phyloP scores from a whole-genome alignment of 1,140 invertebrate species.

The Apis mellifera region DNA sequence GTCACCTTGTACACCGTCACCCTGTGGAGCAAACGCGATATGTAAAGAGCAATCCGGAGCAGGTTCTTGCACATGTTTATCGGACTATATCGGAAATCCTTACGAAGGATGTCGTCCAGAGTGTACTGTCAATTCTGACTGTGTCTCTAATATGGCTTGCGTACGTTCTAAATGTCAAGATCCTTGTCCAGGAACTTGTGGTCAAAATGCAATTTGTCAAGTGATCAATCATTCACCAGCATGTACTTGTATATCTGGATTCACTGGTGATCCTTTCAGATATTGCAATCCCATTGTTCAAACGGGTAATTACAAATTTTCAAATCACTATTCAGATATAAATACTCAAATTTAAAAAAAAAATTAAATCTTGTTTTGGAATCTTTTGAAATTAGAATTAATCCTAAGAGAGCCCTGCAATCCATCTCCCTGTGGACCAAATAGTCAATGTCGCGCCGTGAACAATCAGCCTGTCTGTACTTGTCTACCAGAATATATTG shows the following conservation, averaged over 20 bases:
- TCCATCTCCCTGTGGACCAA: slow-evolving; percentile 86
- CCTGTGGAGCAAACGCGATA: slow-evolving; percentile 85
- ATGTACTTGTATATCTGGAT: slow-evolving; percentile 86
- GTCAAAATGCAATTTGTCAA: slow-evolving; percentile 86
- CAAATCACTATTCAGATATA: background rate
- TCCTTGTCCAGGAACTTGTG: slow-evolving; percentile 90
- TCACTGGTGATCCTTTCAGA: slow-evolving; percentile 87
- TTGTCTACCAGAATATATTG: slow-evolving; percentile 84
- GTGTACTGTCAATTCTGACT: slow-evolving; percentile 86
- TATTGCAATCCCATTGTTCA: slow-evolving; percentile 76
- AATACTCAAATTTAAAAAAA: background rate
- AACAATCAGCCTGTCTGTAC: slow-evolving; percentile 83
- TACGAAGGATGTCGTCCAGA: slow-evolving; percentile 88
- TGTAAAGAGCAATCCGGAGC: slow-evolving; percentile 80
- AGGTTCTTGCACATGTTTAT: slow-evolving; percentile 85
- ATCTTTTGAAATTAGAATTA: slow-evolving; percentile 28
- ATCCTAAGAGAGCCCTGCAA: slow-evolving; percentile 81
- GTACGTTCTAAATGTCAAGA: slow-evolving; percentile 85
- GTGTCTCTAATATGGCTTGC: slow-evolving; percentile 84
- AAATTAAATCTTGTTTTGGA: slow-evolving; percentile 69
- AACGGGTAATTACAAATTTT: slow-evolving; percentile 42
- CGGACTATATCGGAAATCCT: slow-evolving; percentile 88
- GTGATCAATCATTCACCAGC: slow-evolving; percentile 89
- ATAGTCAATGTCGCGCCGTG: slow-evolving; percentile 85
- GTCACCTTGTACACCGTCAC: slow-evolving; percentile 89